phyloP scores from a whole-genome alignment of 1,140 invertebrate genomes.

The Drosophila pachea region DNA sequence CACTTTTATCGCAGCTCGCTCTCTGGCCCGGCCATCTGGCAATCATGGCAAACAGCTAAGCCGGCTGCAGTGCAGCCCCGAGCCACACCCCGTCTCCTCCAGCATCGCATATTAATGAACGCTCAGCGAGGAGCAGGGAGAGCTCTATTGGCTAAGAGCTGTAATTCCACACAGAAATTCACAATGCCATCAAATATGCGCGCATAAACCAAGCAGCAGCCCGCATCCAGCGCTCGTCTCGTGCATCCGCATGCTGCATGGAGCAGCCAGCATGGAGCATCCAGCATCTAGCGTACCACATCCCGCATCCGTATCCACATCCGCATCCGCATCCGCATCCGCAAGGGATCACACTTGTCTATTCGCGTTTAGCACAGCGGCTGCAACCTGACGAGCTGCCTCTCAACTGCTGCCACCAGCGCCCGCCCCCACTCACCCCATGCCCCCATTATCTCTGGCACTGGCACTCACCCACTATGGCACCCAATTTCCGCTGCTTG shows the following conservation, averaged over 20 bases:
- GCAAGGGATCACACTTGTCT: conserved; percentile 66
- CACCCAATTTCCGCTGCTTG: conserved; percentile 75
- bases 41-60: background rate
- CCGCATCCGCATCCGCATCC: conserved; percentile 33
- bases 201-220: conserved; percentile 50
- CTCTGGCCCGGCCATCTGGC: conserved; percentile 3
- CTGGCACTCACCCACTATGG: conserved; percentile 1
- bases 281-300: background rate
- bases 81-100: background rate
- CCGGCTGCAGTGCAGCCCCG: background rate
- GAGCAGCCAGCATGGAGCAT: background rate
- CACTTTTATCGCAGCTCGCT: conserved; percentile 24
- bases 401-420: conserved; percentile 8
- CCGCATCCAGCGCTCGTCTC: conserved; percentile 16
- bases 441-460: conserved; percentile 19
- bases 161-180: conserved; percentile 59
- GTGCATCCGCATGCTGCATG: background rate
- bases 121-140: conserved; percentile 22
- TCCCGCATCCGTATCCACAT: conserved; percentile 6
- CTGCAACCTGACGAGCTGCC: conserved; percentile 45
- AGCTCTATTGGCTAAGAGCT: conserved; percentile 39
- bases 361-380: conserved; percentile 64
- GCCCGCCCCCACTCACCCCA: conserved; percentile 3
- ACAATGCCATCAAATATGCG: conserved; percentile 67
- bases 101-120: conserved; percentile 42